Percentiles rank a stretch among this genome's conserved stretches.
phyloP scores from a whole-genome alignment of 2,888 invertebrate species.

The Parasteatoda lunata region DNA sequence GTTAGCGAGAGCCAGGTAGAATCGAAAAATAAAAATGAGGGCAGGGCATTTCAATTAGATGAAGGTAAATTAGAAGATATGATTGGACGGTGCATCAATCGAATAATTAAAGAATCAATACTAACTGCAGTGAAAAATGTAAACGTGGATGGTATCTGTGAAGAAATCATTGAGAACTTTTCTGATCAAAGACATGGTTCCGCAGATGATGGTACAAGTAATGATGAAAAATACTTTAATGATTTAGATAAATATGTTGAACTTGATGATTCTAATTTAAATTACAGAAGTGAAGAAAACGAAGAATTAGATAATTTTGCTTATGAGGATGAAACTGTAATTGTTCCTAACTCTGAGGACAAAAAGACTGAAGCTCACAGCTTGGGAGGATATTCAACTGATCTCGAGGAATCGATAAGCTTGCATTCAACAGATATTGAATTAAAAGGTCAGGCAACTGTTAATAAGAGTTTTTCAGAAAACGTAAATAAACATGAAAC shows the following conservation, averaged over 20 bases:
- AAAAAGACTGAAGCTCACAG: neutral
- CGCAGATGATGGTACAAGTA: too few species aligned
- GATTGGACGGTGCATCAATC: conserved; percentile 32
- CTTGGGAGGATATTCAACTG: conserved; percentile 23
- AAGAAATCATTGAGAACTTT: conserved; percentile 20
- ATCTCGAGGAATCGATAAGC: conserved; percentile 33
- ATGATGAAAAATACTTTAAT: neutral
- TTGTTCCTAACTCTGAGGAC: neutral
- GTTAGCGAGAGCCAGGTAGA: conserved; percentile 36
- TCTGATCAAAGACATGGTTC: neutral
- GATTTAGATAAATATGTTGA: conserved; percentile 35
- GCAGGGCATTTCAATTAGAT: neutral
- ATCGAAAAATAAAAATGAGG: conserved; percentile 2
- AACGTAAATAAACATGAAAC: neutral
- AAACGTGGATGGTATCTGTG: conserved; percentile 21
- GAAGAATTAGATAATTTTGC: neutral
- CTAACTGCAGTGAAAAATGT: conserved; percentile 23
- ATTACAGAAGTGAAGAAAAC: neutral
- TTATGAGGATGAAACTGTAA: neutral
- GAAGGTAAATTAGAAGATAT: conserved; percentile 12
- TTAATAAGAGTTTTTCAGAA: neutral
- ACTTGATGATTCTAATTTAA: neutral
- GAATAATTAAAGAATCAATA: conserved; percentile 37
- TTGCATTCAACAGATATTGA: conserved; percentile 7
- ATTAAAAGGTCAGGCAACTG: neutral